phyloP scores from a whole-genome alignment of 2,113 vertebrate genomes.

The Ctenodactylus gundi region DNA sequence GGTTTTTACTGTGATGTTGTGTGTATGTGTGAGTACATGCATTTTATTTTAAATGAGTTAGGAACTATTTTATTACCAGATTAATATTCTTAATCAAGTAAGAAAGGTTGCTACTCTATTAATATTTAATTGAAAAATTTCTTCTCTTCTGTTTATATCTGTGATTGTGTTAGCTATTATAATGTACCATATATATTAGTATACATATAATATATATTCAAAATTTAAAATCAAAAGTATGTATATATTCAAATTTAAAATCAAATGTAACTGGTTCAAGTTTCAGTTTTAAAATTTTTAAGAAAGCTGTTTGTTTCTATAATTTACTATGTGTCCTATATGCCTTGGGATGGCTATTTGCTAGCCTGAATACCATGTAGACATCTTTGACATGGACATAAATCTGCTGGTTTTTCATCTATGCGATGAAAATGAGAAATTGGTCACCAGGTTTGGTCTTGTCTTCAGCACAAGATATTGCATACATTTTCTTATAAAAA shows the following conservation, averaged over 20 bases:
- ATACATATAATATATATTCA: too few relatives aligned
- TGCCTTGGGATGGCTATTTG: not conserved
- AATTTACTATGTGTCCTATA: not conserved
- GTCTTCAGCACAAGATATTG: not conserved
- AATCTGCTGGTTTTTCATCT: not conserved
- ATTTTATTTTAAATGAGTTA: not conserved
- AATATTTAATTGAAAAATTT: not conserved
- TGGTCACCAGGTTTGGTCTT: not conserved
- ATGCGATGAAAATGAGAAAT: not conserved
- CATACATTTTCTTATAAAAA: not conserved
- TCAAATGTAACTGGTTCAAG: not conserved
- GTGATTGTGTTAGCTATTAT: not conserved
- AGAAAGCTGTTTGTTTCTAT: not conserved
- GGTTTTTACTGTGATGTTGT: not conserved
- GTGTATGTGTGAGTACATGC: not conserved
- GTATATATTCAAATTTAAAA: not conserved
- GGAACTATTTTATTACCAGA: not conserved
- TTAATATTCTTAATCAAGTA: too few relatives aligned
- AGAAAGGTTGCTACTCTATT: too few relatives aligned
- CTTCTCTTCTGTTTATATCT: not conserved
- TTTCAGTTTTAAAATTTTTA: not conserved
- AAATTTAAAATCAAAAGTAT: slow-evolving; percentile 2
- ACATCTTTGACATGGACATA: not conserved
- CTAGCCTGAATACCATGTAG: not conserved
- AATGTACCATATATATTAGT: too few relatives aligned